Evolutionary conservation across 2,888 invertebrate species (phyloP).

Genomic region (Acronicta aceris): DNA sequence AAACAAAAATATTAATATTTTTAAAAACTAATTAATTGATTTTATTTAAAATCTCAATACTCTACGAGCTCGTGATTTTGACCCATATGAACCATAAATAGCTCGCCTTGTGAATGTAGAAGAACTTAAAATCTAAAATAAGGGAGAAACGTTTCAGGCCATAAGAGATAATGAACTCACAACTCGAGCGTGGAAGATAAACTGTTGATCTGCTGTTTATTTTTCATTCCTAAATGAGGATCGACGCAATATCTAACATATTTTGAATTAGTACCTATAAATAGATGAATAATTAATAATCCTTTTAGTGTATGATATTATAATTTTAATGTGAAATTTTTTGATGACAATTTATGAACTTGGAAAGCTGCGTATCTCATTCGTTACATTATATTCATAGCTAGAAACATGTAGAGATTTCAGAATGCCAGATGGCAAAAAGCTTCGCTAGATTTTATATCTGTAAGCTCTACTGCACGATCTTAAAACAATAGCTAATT

Average conservation of each 20-base stretch:
- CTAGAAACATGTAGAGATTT: background rate
- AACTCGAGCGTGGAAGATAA: constrained; percentile 17
- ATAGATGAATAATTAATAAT: background rate
- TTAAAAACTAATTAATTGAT: background rate
- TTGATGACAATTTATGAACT: background rate
- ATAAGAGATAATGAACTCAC: constrained; percentile 17
- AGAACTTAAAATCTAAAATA: constrained; percentile 24
- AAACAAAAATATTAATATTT: background rate
- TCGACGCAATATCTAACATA: constrained; percentile 9
- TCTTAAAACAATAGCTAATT: constrained; percentile 10
- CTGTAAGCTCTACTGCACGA: background rate
- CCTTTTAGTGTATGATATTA: background rate
- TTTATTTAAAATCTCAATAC: too few relatives aligned
- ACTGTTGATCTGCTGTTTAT: constrained; percentile 31
- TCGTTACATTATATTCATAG: too few relatives aligned
- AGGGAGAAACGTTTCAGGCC: constrained; percentile 8
- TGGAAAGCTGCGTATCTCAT: too few relatives aligned
- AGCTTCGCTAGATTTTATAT: background rate
- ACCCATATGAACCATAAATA: background rate
- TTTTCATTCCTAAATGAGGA: constrained; percentile 20
- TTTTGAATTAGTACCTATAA: background rate
- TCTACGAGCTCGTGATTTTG: too few relatives aligned
- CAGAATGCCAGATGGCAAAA: background rate
- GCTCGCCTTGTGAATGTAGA: background rate
- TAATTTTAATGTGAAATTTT: too few relatives aligned